These are phyloP conservation scores for Pogonomyrmex barbatus DNA, from an alignment of 1,140 invertebrate genomes.

Conservation along the genomic window DNA sequence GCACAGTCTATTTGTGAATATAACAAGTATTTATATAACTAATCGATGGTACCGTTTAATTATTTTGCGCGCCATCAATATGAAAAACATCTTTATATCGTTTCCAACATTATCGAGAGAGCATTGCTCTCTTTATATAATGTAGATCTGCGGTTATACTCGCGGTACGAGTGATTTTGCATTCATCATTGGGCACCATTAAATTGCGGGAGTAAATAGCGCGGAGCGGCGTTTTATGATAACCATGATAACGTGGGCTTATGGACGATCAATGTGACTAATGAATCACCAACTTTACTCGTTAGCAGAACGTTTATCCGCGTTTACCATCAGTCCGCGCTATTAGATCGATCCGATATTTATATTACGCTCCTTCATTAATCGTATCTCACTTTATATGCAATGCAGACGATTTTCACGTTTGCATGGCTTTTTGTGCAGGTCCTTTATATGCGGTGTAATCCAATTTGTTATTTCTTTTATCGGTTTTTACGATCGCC, in stretches of 20 bases:
- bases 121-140: neutral
- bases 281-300: constrained; percentile 55
- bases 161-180: constrained; percentile 23
- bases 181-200: constrained; percentile 23
- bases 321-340: neutral
- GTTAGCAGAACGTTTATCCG: constrained; percentile 46
- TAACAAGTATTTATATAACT: neutral
- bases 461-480: constrained; percentile 41
- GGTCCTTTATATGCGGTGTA: neutral
- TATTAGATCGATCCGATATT: constrained; percentile 28
- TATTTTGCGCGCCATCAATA: neutral
- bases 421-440: neutral
- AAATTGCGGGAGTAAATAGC: constrained; percentile 47
- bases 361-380: neutral
- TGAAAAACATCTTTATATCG: neutral
- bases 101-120: neutral
- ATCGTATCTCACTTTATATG: constrained; percentile 1
- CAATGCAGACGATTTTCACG: neutral
- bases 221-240: constrained; percentile 45
- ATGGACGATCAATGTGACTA: constrained; percentile 47
- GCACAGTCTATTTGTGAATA: neutral
- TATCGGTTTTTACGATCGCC: neutral
- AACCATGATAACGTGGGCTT: constrained; percentile 31
- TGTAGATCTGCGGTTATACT: neutral
- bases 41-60: neutral